Base-by-base conservation (phyloP, 2,888 invertebrate species). In the Neoaliturus tenellus region DNA sequence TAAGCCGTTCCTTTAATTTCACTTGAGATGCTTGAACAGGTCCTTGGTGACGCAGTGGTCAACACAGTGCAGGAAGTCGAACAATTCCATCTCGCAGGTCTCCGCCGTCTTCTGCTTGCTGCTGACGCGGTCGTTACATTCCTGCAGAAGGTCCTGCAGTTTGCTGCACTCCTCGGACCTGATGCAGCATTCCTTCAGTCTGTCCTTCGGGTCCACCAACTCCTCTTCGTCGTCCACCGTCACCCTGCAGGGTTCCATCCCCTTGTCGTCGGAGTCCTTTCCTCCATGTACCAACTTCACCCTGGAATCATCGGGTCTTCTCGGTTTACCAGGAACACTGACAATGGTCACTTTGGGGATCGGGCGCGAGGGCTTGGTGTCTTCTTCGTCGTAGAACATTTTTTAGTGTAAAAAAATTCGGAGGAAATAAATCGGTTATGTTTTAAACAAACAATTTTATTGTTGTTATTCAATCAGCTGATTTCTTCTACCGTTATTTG, bases 51-150 rank as follows among this genome's bases (percentile, higher is more conserved):
- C 98, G 89, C 99, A 99, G 89, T 98, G 96, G 91, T 99, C 99
- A 14, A 99, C 93, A 87, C 97, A 96, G 89, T 96, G 95, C 48
- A 99, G 91, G 89, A 96, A 97, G 91, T 99, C 98, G 87, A 97
- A 93, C 44, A 99, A 92, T 91, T 99, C 99, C 90, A 99, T 98
- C 78, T 94, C 92, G 89, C 99, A 99, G 2, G 94, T 97, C 91
- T 99, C 99, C 0, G 95, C 92, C 0, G 99, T 99, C 87, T 95
- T 93, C 20, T 93, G 92, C 85, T 94, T 93, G 78, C 96, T 95
- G 89, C 94, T 96, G 0, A 99, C 99, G 71, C 99, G 94, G 87
- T 96, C 95, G 88, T 95, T 98, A 91, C 99, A 99, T 80, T 93
- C 93, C 14, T 48, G 23, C 87, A 96, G 94, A 86, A 95, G 94